Evolutionary conservation across 1,140 invertebrate species (phyloP).

Genomic region (Oryzaephilus surinamensis): DNA sequence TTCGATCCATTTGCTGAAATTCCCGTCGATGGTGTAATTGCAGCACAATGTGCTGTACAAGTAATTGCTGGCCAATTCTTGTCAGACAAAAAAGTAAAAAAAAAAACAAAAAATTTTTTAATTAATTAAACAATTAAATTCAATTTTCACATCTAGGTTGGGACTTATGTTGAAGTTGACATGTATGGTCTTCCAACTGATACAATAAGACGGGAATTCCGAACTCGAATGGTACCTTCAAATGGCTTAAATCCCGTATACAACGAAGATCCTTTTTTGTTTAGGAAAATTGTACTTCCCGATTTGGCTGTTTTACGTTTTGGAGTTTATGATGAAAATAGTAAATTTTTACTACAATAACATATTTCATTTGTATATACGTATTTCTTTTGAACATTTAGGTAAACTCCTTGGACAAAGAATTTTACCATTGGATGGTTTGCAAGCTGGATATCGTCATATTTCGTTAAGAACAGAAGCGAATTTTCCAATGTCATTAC

Average conservation of each 20-base stretch:
- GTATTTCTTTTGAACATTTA: neutral
- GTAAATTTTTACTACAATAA: slow-evolving; percentile 36
- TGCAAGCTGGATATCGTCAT: slow-evolving; percentile 92
- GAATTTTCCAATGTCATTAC: slow-evolving; percentile 97
- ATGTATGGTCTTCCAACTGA: slow-evolving; percentile 99
- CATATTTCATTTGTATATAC: neutral
- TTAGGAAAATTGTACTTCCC: slow-evolving; percentile 95
- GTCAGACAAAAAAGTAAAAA: slow-evolving; percentile 94
- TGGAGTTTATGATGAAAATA: slow-evolving; percentile 98
- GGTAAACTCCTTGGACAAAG: slow-evolving; percentile 88
- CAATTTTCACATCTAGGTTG: slow-evolving; percentile 44
- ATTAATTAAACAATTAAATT: slow-evolving; percentile 20
- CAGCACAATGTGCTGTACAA: slow-evolving; percentile 94
- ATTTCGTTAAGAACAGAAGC: slow-evolving; percentile 96
- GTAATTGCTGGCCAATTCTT: slow-evolving; percentile 99
- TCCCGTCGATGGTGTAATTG: slow-evolving; percentile 98
- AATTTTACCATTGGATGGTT: slow-evolving; percentile 93
- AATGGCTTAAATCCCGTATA: slow-evolving; percentile 97
- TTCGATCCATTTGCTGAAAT: slow-evolving; percentile 99
- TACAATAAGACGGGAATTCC: slow-evolving; percentile 96
- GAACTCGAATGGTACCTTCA: slow-evolving; percentile 87
- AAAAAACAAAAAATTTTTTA: no score
- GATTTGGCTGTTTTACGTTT: slow-evolving; percentile 95
- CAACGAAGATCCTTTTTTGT: slow-evolving; percentile 97
- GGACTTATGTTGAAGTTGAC: slow-evolving; percentile 99